Conservation (phyloP, 2,797 vertebrate species). For the Petrocephalus schoutedeni region DNA sequence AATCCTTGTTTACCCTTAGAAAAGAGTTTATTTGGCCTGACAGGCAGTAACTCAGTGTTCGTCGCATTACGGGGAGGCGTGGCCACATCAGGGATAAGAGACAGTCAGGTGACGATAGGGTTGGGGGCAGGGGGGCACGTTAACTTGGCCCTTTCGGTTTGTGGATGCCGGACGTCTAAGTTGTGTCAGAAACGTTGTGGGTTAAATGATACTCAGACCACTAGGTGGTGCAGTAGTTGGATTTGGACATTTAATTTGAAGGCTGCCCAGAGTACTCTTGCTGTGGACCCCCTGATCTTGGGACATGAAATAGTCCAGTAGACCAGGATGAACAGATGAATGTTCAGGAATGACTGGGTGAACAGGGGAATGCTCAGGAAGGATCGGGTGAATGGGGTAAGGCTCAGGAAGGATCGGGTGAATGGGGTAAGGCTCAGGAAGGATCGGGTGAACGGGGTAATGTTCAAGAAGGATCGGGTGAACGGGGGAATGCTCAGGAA, state of each 20-base stretch:
- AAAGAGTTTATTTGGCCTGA: background rate
- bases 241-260: background rate
- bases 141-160: background rate
- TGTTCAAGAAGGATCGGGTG: too few species aligned
- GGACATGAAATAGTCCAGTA: too few species aligned
- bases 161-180: background rate
- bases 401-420: too few species aligned
- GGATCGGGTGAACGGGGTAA: too few species aligned
- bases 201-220: background rate
- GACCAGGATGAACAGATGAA: too few species aligned
- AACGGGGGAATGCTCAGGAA: too few species aligned
- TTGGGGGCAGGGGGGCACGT: background rate
- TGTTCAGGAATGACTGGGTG: too few species aligned
- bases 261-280: background rate
- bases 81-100: background rate
- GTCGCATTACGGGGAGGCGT: background rate
- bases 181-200: background rate
- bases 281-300: background rate
- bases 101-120: background rate
- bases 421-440: too few species aligned
- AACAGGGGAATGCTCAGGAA: too few species aligned
- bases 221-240: background rate
- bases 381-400: too few species aligned
- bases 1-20: background rate
- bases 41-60: background rate